A percentile compares a stretch with the other conserved stretches of the same genome.
phyloP scores from a whole-genome alignment of 2,888 invertebrate genomes.

The Drosophila pseudotakahashii region DNA sequence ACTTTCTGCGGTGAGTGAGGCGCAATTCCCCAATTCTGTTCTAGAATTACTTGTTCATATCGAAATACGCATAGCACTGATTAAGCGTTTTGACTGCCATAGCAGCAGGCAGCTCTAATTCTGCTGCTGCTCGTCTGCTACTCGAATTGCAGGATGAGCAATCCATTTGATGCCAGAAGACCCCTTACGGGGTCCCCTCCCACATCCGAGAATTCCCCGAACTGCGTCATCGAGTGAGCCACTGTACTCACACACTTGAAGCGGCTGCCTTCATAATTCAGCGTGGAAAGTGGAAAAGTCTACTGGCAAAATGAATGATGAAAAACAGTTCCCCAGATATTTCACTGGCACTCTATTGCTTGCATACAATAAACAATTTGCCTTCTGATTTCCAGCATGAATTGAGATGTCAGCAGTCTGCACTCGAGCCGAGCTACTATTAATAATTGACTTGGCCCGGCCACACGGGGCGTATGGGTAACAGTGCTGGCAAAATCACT shows the following conservation, averaged over 20 bases:
- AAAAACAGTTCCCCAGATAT: slow-evolving; percentile 69
- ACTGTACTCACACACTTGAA: slow-evolving; percentile 21
- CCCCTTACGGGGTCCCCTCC: slow-evolving; percentile 18
- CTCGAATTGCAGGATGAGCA: slow-evolving; percentile 41
- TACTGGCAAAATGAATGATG: slow-evolving; percentile 72
- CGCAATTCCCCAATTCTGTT: slow-evolving; percentile 15
- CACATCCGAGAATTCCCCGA: slow-evolving; percentile 57
- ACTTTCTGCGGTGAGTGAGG: neutral
- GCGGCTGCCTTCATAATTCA: slow-evolving; percentile 68
- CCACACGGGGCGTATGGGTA: slow-evolving; percentile 57
- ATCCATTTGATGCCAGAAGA: slow-evolving; percentile 58
- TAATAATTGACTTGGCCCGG: slow-evolving; percentile 61
- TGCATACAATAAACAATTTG: slow-evolving; percentile 49
- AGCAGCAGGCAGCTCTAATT: slow-evolving; percentile 34
- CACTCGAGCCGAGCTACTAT: slow-evolving; percentile 49
- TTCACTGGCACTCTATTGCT: slow-evolving; percentile 57
- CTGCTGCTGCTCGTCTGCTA: slow-evolving; percentile 10
- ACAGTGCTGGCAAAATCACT: slow-evolving; percentile 51
- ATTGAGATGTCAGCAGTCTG: slow-evolving; percentile 63
- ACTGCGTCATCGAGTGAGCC: slow-evolving; percentile 56
- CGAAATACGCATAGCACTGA: slow-evolving; percentile 30
- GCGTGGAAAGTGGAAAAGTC: slow-evolving; percentile 56
- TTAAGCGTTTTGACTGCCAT: slow-evolving; percentile 53
- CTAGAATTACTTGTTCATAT: slow-evolving; percentile 38
- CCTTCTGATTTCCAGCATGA: slow-evolving; percentile 50